These are phyloP conservation scores for Diorhabda sublineata DNA, from an alignment of 1,140 invertebrate species.

Conservation along the genomic window DNA sequence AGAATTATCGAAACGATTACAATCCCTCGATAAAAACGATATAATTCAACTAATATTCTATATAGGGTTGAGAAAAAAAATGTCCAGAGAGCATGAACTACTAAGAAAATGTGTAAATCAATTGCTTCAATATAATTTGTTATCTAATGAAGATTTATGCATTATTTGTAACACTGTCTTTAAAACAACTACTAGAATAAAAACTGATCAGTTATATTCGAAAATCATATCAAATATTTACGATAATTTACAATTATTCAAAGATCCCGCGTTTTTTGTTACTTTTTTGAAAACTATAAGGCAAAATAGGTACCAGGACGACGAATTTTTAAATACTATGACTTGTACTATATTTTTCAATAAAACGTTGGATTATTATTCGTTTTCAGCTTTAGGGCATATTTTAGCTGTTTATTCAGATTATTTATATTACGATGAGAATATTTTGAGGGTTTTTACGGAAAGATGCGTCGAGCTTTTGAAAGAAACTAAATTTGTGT, in stretches of 20 bases:
- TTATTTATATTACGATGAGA: slow-evolving; percentile 42
- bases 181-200: slow-evolving; percentile 44
- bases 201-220: slow-evolving; percentile 32
- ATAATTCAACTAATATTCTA: slow-evolving; percentile 43
- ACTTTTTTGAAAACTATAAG: slow-evolving; percentile 43
- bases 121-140: slow-evolving; percentile 29
- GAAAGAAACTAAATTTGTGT: slow-evolving; percentile 22
- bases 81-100: slow-evolving; percentile 26
- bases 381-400: slow-evolving; percentile 41
- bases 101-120: slow-evolving; percentile 35
- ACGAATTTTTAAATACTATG: slow-evolving; percentile 42
- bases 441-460: slow-evolving; percentile 36
- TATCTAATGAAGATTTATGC: slow-evolving; percentile 39
- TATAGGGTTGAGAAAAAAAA: slow-evolving; percentile 41
- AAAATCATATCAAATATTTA: slow-evolving; percentile 36
- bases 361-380: slow-evolving; percentile 39
- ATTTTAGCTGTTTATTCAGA: slow-evolving; percentile 44
- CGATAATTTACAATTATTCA: slow-evolving; percentile 39
- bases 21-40: slow-evolving; percentile 32
- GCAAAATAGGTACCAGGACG: slow-evolving; percentile 42
- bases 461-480: slow-evolving; percentile 29
- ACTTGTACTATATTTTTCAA: slow-evolving; percentile 44
- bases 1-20: slow-evolving; percentile 23
- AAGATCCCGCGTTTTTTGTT: slow-evolving; percentile 41
- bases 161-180: slow-evolving; percentile 44